A percentile compares a stretch with the other conserved stretches of the same genome.
Conservation (phyloP, 2,888 invertebrate species). For the Thecocarcelia acutangulata region DNA sequence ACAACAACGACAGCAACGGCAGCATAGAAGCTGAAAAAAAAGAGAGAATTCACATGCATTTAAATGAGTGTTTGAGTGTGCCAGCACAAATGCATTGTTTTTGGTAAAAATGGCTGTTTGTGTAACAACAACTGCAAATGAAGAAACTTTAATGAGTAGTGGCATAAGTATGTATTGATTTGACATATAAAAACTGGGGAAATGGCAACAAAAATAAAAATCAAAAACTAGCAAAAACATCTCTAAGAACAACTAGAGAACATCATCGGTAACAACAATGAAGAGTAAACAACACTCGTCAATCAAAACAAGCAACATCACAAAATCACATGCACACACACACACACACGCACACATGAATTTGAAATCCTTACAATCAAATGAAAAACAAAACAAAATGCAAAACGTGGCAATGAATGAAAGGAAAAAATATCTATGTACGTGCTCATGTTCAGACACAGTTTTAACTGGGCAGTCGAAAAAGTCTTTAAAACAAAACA, state of each 20-base stretch:
- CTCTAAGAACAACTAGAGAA: constrained; percentile 25
- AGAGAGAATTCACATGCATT: constrained; percentile 7
- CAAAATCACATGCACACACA: constrained; percentile 15
- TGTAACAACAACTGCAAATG: constrained; percentile 11
- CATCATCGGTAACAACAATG: constrained; percentile 44
- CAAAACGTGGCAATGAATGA: constrained; percentile 12
- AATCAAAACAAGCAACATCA: constrained; percentile 61
- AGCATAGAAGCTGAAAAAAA: no score
- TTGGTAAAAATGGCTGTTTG: not conserved
- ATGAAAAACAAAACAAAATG: constrained; percentile 14
- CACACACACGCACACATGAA: constrained; percentile 3
- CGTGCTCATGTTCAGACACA: no score
- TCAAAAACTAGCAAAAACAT: constrained; percentile 21
- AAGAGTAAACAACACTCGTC: constrained; percentile 62
- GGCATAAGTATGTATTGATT: constrained; percentile 51
- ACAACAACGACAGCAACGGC: no score
- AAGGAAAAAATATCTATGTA: not conserved
- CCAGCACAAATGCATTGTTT: not conserved
- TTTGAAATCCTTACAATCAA: constrained; percentile 14
- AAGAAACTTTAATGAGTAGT: constrained; percentile 42
- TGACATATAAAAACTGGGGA: constrained; percentile 19
- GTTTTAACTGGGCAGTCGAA: not conserved
- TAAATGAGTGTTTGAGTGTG: not conserved
- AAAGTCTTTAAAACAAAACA: constrained; percentile 1
- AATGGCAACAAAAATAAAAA: constrained; percentile 2